These are phyloP conservation scores for Pheosia tremula DNA, from an alignment of 2,888 invertebrate genomes.

Conservation along the genomic window DNA sequence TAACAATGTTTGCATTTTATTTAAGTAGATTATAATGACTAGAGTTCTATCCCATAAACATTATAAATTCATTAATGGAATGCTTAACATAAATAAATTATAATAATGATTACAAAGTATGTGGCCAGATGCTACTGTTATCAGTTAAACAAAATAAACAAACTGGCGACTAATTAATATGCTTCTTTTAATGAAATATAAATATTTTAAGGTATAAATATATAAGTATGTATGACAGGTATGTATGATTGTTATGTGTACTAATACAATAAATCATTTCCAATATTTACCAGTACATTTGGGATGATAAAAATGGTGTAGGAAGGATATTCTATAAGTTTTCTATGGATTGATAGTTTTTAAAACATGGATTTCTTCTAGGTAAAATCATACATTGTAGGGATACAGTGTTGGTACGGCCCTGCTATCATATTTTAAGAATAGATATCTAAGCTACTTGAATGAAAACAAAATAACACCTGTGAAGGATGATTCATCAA, in stretches of 20 bases:
- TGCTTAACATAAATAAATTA: too few relatives aligned
- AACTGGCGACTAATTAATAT: too few relatives aligned
- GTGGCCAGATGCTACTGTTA: too few relatives aligned
- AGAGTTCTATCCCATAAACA: too few relatives aligned
- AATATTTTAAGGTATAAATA: too few relatives aligned
- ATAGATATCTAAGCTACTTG: constrained; percentile 3
- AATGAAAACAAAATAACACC: constrained; percentile 23
- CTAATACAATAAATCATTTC: constrained; percentile 8
- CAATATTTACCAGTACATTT: constrained; percentile 20
- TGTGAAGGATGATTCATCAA: constrained; percentile 28
- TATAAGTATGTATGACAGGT: too few relatives aligned
- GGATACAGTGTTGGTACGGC: neutral
- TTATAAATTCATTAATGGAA: too few relatives aligned
- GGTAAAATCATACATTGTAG: neutral
- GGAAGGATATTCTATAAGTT: neutral
- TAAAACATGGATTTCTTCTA: neutral
- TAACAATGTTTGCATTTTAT: too few relatives aligned
- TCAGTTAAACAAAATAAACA: too few relatives aligned
- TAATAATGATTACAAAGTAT: too few relatives aligned
- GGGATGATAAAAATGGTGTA: constrained; percentile 11
- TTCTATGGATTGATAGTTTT: neutral
- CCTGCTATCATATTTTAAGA: neutral
- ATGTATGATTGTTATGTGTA: neutral
- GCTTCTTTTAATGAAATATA: too few relatives aligned
- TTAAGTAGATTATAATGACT: too few relatives aligned